A percentile compares a stretch with the other conserved stretches of the same genome.
Evolutionary conservation across 2,797 vertebrate species (phyloP).

Genomic region (Amblyopsis hoosieri): DNA sequence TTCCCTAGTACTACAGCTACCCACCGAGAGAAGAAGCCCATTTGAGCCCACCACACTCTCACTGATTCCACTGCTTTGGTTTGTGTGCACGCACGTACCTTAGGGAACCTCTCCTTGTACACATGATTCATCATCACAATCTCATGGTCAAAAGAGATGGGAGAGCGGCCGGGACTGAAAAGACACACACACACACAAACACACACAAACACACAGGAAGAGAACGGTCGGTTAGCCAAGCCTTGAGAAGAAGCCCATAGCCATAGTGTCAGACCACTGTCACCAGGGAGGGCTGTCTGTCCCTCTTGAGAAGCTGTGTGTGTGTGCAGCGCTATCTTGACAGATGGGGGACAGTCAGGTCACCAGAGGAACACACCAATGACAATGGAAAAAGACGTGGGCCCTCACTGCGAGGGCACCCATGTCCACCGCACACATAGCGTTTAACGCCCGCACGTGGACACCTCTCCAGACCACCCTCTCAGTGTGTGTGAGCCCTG

Average conservation of each 20-base stretch:
- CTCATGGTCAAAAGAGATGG: slow-evolving; percentile 95
- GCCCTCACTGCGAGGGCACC: no score
- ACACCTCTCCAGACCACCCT: no score
- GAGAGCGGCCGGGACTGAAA: slow-evolving; percentile 92
- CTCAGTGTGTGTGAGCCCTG: no score
- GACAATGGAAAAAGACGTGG: no score
- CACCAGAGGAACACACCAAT: not conserved
- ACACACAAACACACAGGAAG: slow-evolving; percentile 3
- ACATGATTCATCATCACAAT: slow-evolving; percentile 99
- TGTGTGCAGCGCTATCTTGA: not conserved
- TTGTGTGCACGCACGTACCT: slow-evolving; percentile 78
- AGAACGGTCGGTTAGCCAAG: slow-evolving; percentile 5
- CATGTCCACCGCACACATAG: no score
- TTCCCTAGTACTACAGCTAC: no score
- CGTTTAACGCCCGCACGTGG: no score
- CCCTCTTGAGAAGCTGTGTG: not conserved
- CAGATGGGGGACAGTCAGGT: not conserved
- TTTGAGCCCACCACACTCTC: no score
- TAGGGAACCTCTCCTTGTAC: slow-evolving; percentile 98
- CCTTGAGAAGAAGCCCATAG: not conserved
- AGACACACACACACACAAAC: slow-evolving; percentile 10
- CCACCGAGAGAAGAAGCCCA: no score
- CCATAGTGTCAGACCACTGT: not conserved
- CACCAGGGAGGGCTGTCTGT: slow-evolving; percentile 8
- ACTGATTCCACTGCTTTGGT: no score